These are phyloP conservation scores for Paguma larvata DNA, from an alignment of 2,797 vertebrate genomes.

Conservation along the genomic window DNA sequence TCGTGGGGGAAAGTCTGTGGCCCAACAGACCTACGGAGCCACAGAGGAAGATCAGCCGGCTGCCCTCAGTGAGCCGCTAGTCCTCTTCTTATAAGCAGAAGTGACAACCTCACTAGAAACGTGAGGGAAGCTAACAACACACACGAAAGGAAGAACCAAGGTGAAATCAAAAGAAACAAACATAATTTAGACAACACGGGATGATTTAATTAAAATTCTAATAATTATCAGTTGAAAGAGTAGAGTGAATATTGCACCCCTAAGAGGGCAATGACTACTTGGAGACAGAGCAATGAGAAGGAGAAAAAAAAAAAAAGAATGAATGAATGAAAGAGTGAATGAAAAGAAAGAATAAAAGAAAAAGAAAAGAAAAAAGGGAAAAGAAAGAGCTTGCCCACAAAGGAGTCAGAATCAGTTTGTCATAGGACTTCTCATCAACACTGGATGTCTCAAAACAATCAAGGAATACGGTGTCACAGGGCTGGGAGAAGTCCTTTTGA, in stretches of 20 bases:
- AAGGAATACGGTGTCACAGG: not conserved
- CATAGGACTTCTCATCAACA: not conserved
- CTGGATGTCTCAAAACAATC: not conserved
- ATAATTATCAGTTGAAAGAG: not conserved
- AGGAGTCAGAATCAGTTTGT: not conserved
- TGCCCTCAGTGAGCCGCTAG: not conserved
- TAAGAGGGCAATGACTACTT: not conserved
- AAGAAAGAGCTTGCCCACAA: not conserved
- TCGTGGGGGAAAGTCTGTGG: not conserved
- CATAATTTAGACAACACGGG: not conserved
- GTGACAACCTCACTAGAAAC: not conserved
- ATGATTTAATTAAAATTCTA: slow-evolving; percentile 14
- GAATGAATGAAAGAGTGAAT: too few relatives aligned
- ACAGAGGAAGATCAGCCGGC: not conserved
- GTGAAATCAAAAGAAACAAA: not conserved
- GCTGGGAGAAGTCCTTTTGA: not conserved
- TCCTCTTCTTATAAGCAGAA: not conserved
- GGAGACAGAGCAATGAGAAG: not conserved
- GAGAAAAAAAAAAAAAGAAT: not conserved
- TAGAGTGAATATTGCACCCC: not conserved
- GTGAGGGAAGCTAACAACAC: not conserved
- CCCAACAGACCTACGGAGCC: not conserved
- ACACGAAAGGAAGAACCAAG: not conserved
- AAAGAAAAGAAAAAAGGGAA: not conserved
- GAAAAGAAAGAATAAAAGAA: not conserved